phyloP scores from a whole-genome alignment of 37 sponge, comb jelly and placozoan genomes.

The Petrosia ficiformis region DNA sequence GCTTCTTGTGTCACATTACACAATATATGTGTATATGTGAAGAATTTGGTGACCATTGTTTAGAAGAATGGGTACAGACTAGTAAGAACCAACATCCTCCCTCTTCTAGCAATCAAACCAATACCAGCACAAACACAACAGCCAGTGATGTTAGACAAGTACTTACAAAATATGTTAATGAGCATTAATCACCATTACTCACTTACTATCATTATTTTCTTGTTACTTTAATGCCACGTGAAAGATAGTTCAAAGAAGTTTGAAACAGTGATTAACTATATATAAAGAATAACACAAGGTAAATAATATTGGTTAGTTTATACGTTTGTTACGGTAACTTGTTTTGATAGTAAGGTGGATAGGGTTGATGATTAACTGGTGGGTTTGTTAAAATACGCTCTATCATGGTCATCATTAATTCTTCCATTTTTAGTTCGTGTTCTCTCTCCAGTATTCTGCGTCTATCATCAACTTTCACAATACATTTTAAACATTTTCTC shows the following conservation, averaged over 20 bases:
- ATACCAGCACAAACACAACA: not conserved
- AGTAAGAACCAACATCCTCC: not conserved
- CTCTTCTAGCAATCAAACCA: no score
- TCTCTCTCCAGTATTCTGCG: not conserved
- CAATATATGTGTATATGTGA: conserved; percentile 27
- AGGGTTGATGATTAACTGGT: not conserved
- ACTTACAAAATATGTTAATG: not conserved
- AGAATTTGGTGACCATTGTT: conserved; percentile 12
- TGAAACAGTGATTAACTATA: not conserved
- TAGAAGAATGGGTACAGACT: not conserved
- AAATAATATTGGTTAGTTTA: not conserved
- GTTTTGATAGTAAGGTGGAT: not conserved
- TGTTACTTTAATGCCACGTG: no score
- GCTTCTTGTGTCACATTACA: conserved; percentile 34
- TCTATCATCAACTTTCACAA: not conserved
- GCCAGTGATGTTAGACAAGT: not conserved
- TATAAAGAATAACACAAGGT: not conserved
- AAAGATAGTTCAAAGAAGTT: not conserved
- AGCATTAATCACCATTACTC: not conserved
- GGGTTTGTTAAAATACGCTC: not conserved
- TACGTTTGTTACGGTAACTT: not conserved
- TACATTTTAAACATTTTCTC: not conserved
- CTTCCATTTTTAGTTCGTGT: not conserved
- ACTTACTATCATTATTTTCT: not conserved
- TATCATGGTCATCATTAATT: not conserved